These are phyloP conservation scores for Drosophila nigromelanica DNA, from an alignment of 1,140 invertebrate species.

Conservation along the genomic window DNA sequence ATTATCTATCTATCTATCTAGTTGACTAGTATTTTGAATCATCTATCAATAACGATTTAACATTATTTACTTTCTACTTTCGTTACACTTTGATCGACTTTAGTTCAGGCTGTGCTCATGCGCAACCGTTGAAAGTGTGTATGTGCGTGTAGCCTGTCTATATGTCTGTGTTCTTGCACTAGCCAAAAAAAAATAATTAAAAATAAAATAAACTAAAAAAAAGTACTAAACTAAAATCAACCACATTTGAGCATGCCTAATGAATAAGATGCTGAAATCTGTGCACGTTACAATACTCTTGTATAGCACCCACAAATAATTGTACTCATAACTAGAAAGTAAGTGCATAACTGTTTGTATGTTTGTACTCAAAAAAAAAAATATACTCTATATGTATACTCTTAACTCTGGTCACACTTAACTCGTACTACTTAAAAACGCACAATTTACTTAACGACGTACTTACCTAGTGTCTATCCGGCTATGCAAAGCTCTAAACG, in stretches of 20 bases:
- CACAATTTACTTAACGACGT: conserved; percentile 24
- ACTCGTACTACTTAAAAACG: conserved; percentile 15
- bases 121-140: conserved; percentile 41
- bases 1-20: neutral
- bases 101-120: conserved; percentile 41
- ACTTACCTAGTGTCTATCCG: conserved; percentile 15
- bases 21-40: conserved; percentile 34
- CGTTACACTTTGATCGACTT: conserved; percentile 46
- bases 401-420: conserved; percentile 26
- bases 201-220: conserved; percentile 2
- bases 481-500: conserved; percentile 50
- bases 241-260: conserved; percentile 31
- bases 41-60: conserved; percentile 36
- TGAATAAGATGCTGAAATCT: conserved; percentile 40
- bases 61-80: conserved; percentile 65
- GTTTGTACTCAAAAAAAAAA: conserved; percentile 18
- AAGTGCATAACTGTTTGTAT: conserved; percentile 44
- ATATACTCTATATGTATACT: conserved; percentile 15
- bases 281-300: conserved; percentile 67
- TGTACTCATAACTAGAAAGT: conserved; percentile 52
- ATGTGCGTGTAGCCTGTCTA: conserved; percentile 42
- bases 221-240: neutral
- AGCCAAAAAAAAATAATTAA: conserved; percentile 38
- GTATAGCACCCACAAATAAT: conserved; percentile 56
- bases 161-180: conserved; percentile 56